Evolutionary conservation across 2,113 vertebrate species (phyloP).

Genomic region (Epinephelus fuscoguttatus): DNA sequence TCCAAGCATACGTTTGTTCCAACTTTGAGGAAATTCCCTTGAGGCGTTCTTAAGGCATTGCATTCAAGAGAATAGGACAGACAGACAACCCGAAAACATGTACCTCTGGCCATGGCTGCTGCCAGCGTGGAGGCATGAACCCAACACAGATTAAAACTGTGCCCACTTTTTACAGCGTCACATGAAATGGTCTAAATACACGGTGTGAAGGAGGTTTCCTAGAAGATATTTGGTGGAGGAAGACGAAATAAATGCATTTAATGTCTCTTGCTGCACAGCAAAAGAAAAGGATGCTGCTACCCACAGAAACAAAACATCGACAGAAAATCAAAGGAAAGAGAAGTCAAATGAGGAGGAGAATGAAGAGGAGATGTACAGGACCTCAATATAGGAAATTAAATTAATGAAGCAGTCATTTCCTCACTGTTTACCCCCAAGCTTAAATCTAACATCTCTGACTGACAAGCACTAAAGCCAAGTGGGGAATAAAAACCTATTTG

Average conservation of each 20-base stretch:
- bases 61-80: no score
- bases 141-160: neutral
- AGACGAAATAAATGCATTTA: constrained; percentile 18
- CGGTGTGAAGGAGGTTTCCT: neutral
- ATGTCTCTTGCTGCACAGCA: constrained; percentile 7
- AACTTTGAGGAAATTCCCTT: no score
- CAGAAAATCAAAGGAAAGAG: neutral
- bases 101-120: no score
- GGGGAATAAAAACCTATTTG: constrained; percentile 41
- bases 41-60: no score
- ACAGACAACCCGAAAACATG: no score
- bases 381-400: neutral
- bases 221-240: constrained; percentile 6
- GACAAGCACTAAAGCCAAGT: constrained; percentile 15
- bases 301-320: neutral
- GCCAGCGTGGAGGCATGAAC: no score
- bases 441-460: constrained; percentile 5
- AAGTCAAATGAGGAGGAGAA: neutral
- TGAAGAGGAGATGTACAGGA: neutral
- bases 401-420: constrained; percentile 9
- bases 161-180: neutral
- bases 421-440: neutral
- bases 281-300: neutral
- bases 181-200: neutral
- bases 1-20: no score